These are phyloP conservation scores for Emydocephalus ijimae DNA, from an alignment of 2,113 vertebrate genomes.

Conservation along the genomic window DNA sequence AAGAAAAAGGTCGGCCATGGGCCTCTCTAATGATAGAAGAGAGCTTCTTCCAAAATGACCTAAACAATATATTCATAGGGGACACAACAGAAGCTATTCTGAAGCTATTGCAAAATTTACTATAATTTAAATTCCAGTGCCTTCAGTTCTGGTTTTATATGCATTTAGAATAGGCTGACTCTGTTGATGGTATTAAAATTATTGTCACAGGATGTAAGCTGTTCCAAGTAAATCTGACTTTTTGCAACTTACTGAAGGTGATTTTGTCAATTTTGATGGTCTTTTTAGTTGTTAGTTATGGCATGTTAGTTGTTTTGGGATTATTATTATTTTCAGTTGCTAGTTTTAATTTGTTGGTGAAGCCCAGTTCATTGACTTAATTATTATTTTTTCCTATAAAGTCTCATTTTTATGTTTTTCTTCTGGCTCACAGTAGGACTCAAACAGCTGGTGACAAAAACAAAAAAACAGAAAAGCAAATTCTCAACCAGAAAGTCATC, in stretches of 20 bases:
- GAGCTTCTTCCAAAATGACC: background rate
- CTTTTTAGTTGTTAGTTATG: background rate
- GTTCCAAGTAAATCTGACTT: background rate
- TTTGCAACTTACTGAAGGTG: background rate
- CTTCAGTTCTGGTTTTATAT: background rate
- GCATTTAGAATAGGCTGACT: background rate
- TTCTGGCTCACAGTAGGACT: constrained; percentile 25
- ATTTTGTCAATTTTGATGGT: background rate
- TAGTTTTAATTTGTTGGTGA: background rate
- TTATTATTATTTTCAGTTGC: background rate
- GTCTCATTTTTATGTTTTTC: background rate
- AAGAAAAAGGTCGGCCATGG: background rate
- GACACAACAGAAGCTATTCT: background rate
- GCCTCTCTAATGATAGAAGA: background rate
- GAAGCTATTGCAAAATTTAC: background rate
- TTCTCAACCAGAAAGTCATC: background rate
- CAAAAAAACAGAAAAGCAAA: constrained; percentile 16
- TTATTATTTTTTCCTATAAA: constrained; percentile 14
- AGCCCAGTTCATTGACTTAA: background rate
- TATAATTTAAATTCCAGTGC: background rate
- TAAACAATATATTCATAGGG: background rate
- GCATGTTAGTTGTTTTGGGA: background rate
- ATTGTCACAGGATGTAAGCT: background rate
- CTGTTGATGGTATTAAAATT: background rate
- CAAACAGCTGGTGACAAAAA: constrained; percentile 49